A percentile compares a stretch with the other conserved stretches of the same genome.
These are phyloP conservation scores for Lagorchestes hirsutus DNA, from an alignment of 2,797 vertebrate genomes.

Conservation along the genomic window DNA sequence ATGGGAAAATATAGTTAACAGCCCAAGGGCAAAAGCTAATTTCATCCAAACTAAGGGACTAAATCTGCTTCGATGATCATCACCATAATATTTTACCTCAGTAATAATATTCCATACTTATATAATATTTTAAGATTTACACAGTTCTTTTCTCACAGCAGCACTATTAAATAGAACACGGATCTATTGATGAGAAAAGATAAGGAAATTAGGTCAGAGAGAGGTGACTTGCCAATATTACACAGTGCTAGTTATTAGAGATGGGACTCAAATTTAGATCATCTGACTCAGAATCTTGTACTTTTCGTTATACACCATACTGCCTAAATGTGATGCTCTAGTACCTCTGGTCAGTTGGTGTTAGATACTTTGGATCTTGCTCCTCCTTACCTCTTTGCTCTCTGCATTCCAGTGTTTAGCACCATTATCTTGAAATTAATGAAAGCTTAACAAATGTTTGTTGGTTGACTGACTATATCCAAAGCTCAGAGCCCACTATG, in stretches of 20 bases:
- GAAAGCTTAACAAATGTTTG: background rate
- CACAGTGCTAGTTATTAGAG: background rate
- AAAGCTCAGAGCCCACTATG: background rate
- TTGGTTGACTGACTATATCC: background rate
- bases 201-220: background rate
- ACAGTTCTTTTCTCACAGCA: background rate
- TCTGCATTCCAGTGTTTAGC: background rate
- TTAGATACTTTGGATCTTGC: background rate
- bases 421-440: background rate
- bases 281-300: background rate
- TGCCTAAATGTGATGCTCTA: background rate
- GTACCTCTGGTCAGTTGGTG: background rate
- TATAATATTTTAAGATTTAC: background rate
- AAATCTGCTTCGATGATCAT: background rate
- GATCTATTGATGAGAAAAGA: background rate
- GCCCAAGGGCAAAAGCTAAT: background rate
- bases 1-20: background rate
- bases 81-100: background rate
- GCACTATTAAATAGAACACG: background rate
- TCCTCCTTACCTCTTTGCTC: background rate
- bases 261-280: background rate
- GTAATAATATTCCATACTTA: background rate
- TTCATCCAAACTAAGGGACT: background rate
- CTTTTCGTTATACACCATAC: background rate
- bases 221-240: background rate